phyloP scores from a whole-genome alignment of 2,113 vertebrate genomes.

The Phrynocephalus versicolor region DNA sequence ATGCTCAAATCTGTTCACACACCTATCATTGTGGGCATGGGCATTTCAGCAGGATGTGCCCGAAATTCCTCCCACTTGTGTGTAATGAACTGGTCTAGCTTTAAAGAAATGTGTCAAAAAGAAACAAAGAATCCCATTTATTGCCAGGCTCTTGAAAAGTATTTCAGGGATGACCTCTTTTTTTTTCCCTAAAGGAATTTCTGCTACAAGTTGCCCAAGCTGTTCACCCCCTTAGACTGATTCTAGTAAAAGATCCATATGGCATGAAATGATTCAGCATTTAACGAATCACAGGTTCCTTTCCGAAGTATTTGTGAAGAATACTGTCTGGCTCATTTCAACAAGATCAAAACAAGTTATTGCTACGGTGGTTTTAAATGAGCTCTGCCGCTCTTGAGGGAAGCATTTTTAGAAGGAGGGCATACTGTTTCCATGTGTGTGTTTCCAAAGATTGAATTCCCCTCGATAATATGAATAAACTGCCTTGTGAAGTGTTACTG shows the following conservation, averaged over 20 bases:
- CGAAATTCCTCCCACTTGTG: too few species aligned
- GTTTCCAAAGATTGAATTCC: background rate
- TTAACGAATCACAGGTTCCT: background rate
- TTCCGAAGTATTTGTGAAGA: background rate
- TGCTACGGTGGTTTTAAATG: background rate
- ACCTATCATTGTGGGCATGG: too few species aligned
- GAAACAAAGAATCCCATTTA: background rate
- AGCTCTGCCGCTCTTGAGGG: background rate
- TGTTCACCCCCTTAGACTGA: background rate
- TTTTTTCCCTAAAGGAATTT: background rate
- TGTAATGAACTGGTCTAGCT: too few species aligned
- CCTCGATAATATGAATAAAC: constrained; percentile 35
- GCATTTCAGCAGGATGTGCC: too few species aligned
- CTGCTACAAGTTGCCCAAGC: background rate
- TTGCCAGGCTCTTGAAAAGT: background rate
- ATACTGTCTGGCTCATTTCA: background rate
- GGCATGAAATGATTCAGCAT: background rate
- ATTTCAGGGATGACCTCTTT: background rate
- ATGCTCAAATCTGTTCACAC: too few species aligned
- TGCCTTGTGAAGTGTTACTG: constrained; percentile 27
- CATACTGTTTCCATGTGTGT: background rate
- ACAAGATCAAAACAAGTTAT: background rate
- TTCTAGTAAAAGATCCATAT: background rate
- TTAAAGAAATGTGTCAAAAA: background rate
- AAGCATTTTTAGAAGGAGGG: background rate